These are phyloP conservation scores for Ophonus ardosiacus DNA, from an alignment of 2,888 invertebrate genomes.

Conservation along the genomic window DNA sequence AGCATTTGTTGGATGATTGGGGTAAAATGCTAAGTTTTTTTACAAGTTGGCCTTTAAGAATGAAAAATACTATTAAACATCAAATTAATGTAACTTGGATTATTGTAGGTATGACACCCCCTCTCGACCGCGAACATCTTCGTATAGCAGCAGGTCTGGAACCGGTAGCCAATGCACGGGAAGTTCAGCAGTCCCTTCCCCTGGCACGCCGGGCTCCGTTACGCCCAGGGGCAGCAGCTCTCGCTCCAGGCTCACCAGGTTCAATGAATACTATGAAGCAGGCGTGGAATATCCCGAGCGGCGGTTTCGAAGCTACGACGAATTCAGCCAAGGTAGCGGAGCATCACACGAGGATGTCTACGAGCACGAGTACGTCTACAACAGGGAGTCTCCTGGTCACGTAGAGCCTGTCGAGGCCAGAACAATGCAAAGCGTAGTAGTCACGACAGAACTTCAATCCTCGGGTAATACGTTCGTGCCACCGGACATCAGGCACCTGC, in stretches of 20 bases:
- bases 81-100: background rate
- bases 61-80: background rate
- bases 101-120: constrained; percentile 79
- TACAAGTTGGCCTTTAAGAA: too few relatives aligned
- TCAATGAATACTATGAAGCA: constrained; percentile 77
- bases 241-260: constrained; percentile 75
- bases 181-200: constrained; percentile 77
- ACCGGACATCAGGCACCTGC: constrained; percentile 82
- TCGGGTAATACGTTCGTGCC: constrained; percentile 74
- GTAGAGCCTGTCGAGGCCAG: constrained; percentile 72
- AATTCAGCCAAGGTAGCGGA: constrained; percentile 85
- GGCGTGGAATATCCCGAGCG: constrained; percentile 77
- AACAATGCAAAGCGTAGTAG: constrained; percentile 77
- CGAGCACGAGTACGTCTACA: constrained; percentile 75
- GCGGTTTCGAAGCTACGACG: constrained; percentile 82
- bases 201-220: constrained; percentile 76
- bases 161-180: constrained; percentile 72
- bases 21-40: too few relatives aligned
- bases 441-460: constrained; percentile 76
- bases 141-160: constrained; percentile 77
- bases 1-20: too few relatives aligned
- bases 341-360: constrained; percentile 82
- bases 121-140: constrained; percentile 78
- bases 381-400: constrained; percentile 75
- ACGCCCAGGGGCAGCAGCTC: constrained; percentile 75